Conservation (phyloP, 2,113 vertebrate genomes). For the Burhinus bistriatus region DNA sequence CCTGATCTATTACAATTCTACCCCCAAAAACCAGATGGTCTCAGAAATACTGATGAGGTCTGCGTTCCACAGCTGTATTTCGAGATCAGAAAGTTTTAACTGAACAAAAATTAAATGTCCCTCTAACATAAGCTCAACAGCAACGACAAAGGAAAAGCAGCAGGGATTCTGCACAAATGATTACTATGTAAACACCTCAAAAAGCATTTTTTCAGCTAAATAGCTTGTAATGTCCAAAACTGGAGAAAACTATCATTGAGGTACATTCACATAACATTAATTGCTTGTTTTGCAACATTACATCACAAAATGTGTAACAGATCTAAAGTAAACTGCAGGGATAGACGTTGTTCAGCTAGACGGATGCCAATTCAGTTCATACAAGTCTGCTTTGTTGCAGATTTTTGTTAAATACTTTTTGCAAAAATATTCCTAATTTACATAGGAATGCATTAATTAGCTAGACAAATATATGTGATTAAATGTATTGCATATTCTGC, state of each 20-base stretch:
- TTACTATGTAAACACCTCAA: not conserved
- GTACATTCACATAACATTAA: not conserved
- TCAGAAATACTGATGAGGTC: not conserved
- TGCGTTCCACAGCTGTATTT: not conserved
- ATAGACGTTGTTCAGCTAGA: not conserved
- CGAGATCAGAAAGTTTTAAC: not conserved
- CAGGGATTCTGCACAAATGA: not conserved
- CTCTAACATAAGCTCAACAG: not conserved
- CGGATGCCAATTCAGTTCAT: not conserved
- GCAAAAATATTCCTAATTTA: not conserved
- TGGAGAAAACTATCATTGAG: not conserved
- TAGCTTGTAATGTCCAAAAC: not conserved
- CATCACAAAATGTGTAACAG: not conserved
- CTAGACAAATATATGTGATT: not conserved
- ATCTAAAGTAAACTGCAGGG: not conserved
- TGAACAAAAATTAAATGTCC: not conserved
- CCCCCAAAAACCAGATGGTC: rapidly evolving
- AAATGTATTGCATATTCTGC: not conserved
- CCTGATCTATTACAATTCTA: not conserved
- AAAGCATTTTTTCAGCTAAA: not conserved
- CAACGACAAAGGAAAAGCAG: not conserved
- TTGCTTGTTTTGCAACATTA: not conserved
- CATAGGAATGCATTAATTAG: not conserved
- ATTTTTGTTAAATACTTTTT: not conserved
- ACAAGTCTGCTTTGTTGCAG: rapidly evolving